A percentile compares a stretch with the other conserved stretches of the same genome.
Conservation (phyloP, 2,797 vertebrate species). For the Alauda arvensis region DNA sequence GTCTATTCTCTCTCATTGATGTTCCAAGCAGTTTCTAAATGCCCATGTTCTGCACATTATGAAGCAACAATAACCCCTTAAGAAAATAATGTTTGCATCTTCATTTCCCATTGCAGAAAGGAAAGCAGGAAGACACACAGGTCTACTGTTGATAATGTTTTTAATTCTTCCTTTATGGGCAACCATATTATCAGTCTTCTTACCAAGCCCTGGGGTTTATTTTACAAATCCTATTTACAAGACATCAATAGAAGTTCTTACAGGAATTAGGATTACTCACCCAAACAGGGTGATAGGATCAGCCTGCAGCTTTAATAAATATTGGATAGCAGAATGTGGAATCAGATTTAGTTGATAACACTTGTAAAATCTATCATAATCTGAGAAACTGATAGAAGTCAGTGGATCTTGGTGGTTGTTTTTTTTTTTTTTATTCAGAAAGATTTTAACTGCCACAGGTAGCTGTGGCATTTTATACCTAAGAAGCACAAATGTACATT, state of each 20-base stretch:
- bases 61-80: background rate
- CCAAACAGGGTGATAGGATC: background rate
- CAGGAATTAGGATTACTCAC: background rate
- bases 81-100: background rate
- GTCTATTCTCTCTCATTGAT: background rate
- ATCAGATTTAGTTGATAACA: background rate
- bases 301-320: background rate
- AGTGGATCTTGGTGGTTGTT: background rate
- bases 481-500: background rate
- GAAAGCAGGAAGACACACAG: background rate
- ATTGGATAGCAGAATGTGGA: background rate
- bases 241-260: constrained; percentile 1
- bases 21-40: background rate
- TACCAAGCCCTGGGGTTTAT: background rate
- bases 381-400: background rate
- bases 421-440: background rate
- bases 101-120: background rate
- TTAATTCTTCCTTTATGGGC: background rate
- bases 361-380: background rate
- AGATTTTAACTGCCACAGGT: background rate
- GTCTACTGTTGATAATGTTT: background rate
- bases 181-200: background rate
- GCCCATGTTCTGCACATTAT: background rate
- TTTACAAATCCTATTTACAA: background rate
- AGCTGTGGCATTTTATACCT: background rate